A percentile compares a stretch with the other conserved stretches of the same genome.
phyloP scores from a whole-genome alignment of 2,888 invertebrate species.

The Zygogramma bicolorata region DNA sequence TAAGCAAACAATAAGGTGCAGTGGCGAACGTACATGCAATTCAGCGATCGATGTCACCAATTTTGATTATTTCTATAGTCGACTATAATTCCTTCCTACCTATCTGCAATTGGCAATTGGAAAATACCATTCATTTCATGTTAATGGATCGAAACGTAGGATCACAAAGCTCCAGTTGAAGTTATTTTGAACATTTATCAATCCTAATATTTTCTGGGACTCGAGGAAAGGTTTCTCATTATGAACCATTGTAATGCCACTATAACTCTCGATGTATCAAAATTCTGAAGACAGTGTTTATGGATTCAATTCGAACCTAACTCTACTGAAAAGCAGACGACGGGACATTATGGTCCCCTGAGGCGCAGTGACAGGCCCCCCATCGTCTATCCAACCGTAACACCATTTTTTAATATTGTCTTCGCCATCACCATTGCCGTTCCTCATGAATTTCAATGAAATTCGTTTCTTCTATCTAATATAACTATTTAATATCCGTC shows the following conservation, averaged over 20 bases:
- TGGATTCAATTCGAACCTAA: conserved; percentile 39
- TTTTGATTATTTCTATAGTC: too few species aligned
- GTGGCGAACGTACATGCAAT: too few species aligned
- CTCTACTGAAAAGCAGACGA: conserved; percentile 47
- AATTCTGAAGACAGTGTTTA: conserved; percentile 5
- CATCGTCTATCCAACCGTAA: conserved; percentile 59
- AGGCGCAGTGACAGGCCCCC: conserved; percentile 59
- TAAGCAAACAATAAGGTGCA: too few species aligned
- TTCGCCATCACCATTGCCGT: conserved; percentile 61
- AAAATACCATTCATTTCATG: too few species aligned
- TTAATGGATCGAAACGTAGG: background rate
- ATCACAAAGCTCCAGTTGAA: background rate
- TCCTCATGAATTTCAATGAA: conserved; percentile 32
- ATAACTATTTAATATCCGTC: background rate
- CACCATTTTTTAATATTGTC: conserved; percentile 62
- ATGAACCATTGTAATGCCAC: conserved; percentile 12
- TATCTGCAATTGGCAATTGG: too few species aligned
- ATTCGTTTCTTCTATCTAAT: background rate
- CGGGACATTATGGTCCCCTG: conserved; percentile 51
- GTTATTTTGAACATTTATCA: background rate
- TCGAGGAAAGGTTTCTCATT: conserved; percentile 9
- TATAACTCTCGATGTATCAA: conserved; percentile 1
- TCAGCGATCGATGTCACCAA: too few species aligned
- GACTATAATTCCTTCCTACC: too few species aligned
- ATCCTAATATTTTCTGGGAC: background rate